phyloP scores from a whole-genome alignment of 2,888 invertebrate genomes.

The Drosophila koepferae region DNA sequence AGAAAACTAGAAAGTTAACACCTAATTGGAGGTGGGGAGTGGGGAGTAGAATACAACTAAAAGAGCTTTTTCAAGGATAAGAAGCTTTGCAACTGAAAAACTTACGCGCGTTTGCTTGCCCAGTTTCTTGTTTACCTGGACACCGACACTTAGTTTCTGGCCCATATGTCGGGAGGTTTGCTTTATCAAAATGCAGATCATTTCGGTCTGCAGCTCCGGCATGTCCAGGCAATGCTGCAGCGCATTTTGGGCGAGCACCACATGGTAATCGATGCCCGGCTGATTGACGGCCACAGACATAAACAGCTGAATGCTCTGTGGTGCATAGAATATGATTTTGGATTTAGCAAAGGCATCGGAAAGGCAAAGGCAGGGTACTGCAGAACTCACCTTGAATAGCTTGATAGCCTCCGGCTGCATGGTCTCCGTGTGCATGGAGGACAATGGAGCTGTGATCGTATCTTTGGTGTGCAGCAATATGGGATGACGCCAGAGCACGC shows the following conservation, averaged over 20 bases:
- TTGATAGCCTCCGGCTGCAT: constrained; percentile 96
- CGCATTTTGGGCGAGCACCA: constrained; percentile 98
- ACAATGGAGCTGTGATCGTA: constrained; percentile 94
- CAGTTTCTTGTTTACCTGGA: constrained; percentile 92
- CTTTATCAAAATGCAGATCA: constrained; percentile 95
- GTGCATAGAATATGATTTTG: not conserved
- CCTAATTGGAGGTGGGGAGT: constrained; percentile 23
- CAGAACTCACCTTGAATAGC: constrained; percentile 92
- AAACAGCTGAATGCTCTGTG: constrained; percentile 96
- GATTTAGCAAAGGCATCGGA: not conserved
- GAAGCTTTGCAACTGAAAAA: constrained; percentile 83
- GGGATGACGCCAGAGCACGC: constrained; percentile 97
- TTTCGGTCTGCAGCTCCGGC: constrained; percentile 96
- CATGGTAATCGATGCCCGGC: constrained; percentile 98
- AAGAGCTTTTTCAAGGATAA: constrained; percentile 39
- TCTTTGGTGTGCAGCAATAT: constrained; percentile 95
- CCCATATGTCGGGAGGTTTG: constrained; percentile 96
- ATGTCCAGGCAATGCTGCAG: constrained; percentile 96
- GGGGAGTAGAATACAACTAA: constrained; percentile 25
- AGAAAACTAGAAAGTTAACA: constrained; percentile 34
- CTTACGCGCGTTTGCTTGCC: constrained; percentile 89
- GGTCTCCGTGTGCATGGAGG: constrained; percentile 94
- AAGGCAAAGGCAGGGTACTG: no score
- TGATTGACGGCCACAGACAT: constrained; percentile 98
- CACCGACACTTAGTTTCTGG: constrained; percentile 92